Percentiles rank a stretch among this genome's conserved stretches.
Evolutionary conservation across 2,113 vertebrate species (phyloP).

Genomic region (Serinus canaria): DNA sequence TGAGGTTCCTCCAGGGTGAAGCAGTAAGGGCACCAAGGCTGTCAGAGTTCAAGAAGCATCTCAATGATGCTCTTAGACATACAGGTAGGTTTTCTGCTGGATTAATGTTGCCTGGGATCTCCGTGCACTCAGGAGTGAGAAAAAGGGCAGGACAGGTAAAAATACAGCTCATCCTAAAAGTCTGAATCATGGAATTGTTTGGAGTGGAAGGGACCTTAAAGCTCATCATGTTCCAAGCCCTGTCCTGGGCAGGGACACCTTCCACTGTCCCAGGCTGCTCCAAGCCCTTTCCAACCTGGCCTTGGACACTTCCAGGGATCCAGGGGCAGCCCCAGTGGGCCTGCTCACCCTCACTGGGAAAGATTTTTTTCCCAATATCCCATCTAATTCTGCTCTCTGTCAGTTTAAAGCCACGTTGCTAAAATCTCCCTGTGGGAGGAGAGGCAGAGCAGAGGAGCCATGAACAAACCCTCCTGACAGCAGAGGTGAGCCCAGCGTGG

Average conservation of each 20-base stretch:
- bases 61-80: neutral
- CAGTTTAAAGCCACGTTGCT: neutral
- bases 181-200: neutral
- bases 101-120: neutral
- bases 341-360: neutral
- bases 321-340: neutral
- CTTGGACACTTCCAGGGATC: neutral
- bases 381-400: accelerated
- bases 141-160: neutral
- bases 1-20: neutral
- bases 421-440: neutral
- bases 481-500: neutral
- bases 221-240: accelerated
- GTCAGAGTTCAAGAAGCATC: neutral
- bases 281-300: accelerated
- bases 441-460: neutral
- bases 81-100: neutral
- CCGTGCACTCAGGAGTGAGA: neutral
- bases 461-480: neutral
- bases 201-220: neutral
- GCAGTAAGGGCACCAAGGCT: neutral
- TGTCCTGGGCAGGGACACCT: neutral
- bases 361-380: accelerated
- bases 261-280: accelerated
- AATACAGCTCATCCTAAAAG: neutral